A percentile compares a stretch with the other conserved stretches of the same genome.
Conservation (phyloP, 2,888 invertebrate genomes). For the Acanthosoma haemorrhoidale region DNA sequence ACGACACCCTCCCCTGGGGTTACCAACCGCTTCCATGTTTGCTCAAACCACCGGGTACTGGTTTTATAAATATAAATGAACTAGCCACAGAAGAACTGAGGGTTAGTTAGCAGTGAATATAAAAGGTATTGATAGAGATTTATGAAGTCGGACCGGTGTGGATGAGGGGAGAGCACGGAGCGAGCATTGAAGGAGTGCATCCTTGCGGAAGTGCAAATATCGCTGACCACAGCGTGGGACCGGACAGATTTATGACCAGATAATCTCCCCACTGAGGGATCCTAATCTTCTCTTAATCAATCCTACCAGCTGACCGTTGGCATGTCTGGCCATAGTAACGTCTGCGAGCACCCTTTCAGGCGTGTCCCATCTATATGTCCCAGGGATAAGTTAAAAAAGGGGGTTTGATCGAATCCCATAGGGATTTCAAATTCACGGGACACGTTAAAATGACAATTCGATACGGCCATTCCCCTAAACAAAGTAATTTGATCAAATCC, state of each 20-base stretch:
- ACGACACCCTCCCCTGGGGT: neutral
- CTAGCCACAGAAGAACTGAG: too few species aligned
- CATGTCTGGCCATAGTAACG: too few species aligned
- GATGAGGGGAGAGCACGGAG: neutral
- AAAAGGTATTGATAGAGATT: constrained; percentile 6
- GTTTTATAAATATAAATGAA: constrained; percentile 9
- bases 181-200: neutral
- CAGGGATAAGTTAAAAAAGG: too few species aligned
- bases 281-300: constrained; percentile 4
- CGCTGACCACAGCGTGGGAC: neutral
- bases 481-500: too few species aligned
- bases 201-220: constrained; percentile 5
- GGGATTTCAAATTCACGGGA: too few species aligned
- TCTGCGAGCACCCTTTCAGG: too few species aligned
- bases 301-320: neutral
- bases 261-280: constrained; percentile 4
- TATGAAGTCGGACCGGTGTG: too few species aligned
- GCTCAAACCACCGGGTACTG: constrained; percentile 2
- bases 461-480: too few species aligned
- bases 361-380: too few species aligned
- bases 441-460: too few species aligned
- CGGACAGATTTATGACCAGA: neutral
- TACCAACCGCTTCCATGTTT: constrained; percentile 14
- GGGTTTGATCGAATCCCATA: too few species aligned
- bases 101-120: constrained; percentile 6